Base-by-base conservation (phyloP, 2,888 invertebrate species). In the Selenia dentaria region DNA sequence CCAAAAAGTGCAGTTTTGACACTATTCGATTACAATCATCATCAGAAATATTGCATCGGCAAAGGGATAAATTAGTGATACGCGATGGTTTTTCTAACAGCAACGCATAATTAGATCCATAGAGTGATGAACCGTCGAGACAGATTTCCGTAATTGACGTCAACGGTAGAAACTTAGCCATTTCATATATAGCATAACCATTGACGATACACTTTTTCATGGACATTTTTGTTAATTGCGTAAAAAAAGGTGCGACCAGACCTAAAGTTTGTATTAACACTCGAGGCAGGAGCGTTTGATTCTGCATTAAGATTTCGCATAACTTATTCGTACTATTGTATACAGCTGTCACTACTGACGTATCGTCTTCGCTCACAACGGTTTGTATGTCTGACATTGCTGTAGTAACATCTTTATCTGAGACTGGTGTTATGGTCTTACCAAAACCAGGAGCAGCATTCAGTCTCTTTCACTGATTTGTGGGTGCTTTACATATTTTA, bases 1-100 rank as follows among this genome's bases (percentile, higher is more conserved):
- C 50, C 13, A 42, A 43, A 33, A 45, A 53, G 32, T 53, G 53
- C 42, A 84, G 51, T 11, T 62, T 70, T 1, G 52, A 51, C 33
- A 72, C 70, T 27, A 85, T 65, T 35, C 61, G 51, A 29, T 58
- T 51, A 34, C 77, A 71, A 1, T 62, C 63, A 6, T 58, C 51
- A 37, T 83, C 82, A 11, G 69, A 62, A 25, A 84, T 65, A 5
- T 59, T 47, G 54, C 84, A 83, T 40, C 74, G 68, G 13, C 69
- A 50, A 6, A 83, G 38, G 0, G 83, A 82, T 1, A 83, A 44
- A 41, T 46, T 57, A 34, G 51, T 68, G 1, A 83, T 52, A 4
- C 33, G 51, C 1, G 62, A 53, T 0, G 38, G 1, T 2, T 54
- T 43, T 11, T 71, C 63, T 6, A 82, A 48, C 13, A 83, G 55